A percentile compares a stretch with the other conserved stretches of the same genome.
These are phyloP conservation scores for Xenopus petersii DNA, from an alignment of 2,797 vertebrate species.

Conservation along the genomic window DNA sequence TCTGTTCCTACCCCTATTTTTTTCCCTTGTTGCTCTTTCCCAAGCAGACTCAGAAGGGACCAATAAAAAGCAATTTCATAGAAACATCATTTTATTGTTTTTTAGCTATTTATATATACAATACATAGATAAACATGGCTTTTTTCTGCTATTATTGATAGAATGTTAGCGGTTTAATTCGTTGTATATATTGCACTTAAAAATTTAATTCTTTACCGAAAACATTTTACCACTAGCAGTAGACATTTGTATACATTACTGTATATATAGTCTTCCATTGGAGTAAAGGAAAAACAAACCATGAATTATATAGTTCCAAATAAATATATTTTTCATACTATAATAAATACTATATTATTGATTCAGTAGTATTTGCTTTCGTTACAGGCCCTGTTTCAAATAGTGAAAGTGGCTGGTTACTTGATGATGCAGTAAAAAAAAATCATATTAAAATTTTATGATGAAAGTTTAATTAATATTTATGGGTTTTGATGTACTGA, in stretches of 20 bases:
- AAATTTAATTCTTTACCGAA: conserved; percentile 47
- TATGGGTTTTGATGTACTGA: neutral
- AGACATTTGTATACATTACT: conserved; percentile 36
- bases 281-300: conserved; percentile 44
- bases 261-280: conserved; percentile 42
- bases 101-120: conserved; percentile 50
- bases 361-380: conserved; percentile 20
- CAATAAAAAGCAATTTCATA: too few species aligned
- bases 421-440: conserved; percentile 40
- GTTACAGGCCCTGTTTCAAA: conserved; percentile 45
- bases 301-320: conserved; percentile 40
- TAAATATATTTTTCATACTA: conserved; percentile 38
- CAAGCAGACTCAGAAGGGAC: too few species aligned
- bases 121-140: conserved; percentile 57
- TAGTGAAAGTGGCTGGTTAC: conserved; percentile 33
- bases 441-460: conserved; percentile 45
- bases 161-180: conserved; percentile 53
- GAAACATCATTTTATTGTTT: conserved; percentile 54
- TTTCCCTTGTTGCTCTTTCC: too few species aligned
- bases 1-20: too few species aligned
- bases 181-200: conserved; percentile 56
- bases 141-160: conserved; percentile 52
- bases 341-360: conserved; percentile 19
- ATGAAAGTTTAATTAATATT: conserved; percentile 35
- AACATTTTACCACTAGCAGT: conserved; percentile 47